These are phyloP conservation scores for Rhagoletis zephyria DNA, from an alignment of 1,140 invertebrate species.

Conservation along the genomic window DNA sequence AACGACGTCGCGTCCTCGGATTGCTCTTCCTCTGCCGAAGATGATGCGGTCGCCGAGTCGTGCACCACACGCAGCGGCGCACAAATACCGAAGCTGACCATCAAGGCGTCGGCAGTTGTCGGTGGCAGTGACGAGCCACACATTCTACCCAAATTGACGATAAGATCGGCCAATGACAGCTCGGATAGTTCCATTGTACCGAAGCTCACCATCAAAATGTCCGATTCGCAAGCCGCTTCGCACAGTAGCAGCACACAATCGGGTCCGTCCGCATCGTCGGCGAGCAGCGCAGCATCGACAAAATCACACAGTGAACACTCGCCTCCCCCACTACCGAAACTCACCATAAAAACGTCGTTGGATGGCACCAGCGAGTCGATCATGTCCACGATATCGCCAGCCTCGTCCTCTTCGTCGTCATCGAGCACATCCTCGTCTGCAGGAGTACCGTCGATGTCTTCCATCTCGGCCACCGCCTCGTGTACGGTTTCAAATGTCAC, in stretches of 20 bases:
- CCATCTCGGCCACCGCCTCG: background rate
- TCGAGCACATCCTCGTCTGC: constrained; percentile 61
- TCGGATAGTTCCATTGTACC: constrained; percentile 65
- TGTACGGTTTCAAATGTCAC: constrained; percentile 30
- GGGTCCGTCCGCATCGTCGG: constrained; percentile 47
- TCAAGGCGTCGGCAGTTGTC: constrained; percentile 54
- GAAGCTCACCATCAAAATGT: constrained; percentile 70
- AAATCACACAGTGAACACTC: constrained; percentile 22
- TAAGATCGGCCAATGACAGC: constrained; percentile 66
- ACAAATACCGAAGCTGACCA: constrained; percentile 56
- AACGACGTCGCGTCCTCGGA: constrained; percentile 64
- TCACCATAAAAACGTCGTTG: constrained; percentile 65
- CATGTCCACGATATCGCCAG: constrained; percentile 66
- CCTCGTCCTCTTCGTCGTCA: constrained; percentile 62
- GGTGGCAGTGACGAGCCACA: constrained; percentile 61
- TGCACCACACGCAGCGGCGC: background rate
- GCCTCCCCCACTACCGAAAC: constrained; percentile 61
- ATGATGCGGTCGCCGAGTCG: constrained; percentile 56
- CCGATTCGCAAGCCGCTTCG: constrained; percentile 57
- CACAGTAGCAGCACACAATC: background rate
- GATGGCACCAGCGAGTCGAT: constrained; percentile 65
- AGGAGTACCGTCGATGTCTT: background rate
- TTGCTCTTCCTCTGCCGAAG: constrained; percentile 68
- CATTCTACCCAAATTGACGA: constrained; percentile 71
- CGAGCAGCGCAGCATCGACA: constrained; percentile 16